Evolutionary conservation across 2,888 invertebrate species (phyloP).

Genomic region (Lasioglossum marginatum): DNA sequence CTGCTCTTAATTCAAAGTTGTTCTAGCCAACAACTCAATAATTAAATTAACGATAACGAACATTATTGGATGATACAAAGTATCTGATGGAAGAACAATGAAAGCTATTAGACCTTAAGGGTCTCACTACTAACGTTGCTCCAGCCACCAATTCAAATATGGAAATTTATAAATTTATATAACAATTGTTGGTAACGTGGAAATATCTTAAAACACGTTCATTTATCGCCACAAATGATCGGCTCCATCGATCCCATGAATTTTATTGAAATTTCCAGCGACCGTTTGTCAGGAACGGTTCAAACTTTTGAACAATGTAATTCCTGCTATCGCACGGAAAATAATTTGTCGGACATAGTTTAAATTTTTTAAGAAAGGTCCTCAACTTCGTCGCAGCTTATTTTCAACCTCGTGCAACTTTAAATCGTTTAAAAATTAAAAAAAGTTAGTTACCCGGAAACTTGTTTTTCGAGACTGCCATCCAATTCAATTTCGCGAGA

Average conservation of each 20-base stretch:
- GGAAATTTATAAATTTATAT: not conserved
- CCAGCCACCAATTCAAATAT: no score
- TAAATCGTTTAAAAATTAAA: constrained; percentile 37
- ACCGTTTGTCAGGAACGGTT: not conserved
- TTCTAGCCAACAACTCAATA: no score
- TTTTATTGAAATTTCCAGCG: not conserved
- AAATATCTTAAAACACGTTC: not conserved
- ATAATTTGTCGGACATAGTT: not conserved
- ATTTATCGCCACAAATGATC: not conserved
- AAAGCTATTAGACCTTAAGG: no score
- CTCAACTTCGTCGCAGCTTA: constrained; percentile 12
- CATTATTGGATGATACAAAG: no score
- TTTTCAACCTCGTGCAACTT: constrained; percentile 17
- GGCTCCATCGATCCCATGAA: not conserved
- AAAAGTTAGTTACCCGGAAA: constrained; percentile 25
- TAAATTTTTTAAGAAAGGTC: constrained; percentile 12
- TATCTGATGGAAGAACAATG: no score
- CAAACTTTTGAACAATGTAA: not conserved
- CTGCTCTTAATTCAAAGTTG: no score
- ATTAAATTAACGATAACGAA: no score
- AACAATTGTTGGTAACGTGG: not conserved
- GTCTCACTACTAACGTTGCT: no score
- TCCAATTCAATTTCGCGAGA: constrained; percentile 43
- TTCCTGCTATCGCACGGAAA: not conserved
- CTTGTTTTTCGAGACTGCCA: constrained; percentile 3